Evolutionary conservation across 2,113 vertebrate species (phyloP).

Genomic region (Nibea coibor): DNA sequence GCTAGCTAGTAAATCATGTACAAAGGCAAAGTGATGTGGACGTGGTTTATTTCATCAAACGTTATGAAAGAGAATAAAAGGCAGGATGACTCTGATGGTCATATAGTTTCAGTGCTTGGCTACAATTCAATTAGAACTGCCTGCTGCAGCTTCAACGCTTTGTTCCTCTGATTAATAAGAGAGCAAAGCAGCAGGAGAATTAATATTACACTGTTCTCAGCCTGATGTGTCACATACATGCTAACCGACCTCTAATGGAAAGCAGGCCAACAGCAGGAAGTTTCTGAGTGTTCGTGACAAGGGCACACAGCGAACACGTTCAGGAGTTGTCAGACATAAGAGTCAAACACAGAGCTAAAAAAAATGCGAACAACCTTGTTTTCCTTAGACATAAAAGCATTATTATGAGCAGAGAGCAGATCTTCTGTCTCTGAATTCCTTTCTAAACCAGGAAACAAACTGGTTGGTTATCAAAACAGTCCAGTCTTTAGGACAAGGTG

Average conservation of each 20-base stretch:
- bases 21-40: background rate
- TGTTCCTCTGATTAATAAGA: background rate
- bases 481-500: no score
- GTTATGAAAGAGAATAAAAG: background rate
- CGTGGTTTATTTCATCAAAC: background rate
- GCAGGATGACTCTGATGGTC: no score
- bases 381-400: no score
- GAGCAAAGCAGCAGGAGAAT: background rate
- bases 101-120: background rate
- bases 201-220: background rate
- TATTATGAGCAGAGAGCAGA: background rate
- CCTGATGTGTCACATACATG: background rate
- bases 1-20: slow-evolving; percentile 27
- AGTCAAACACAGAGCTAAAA: background rate
- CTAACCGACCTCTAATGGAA: background rate
- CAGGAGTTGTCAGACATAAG: background rate
- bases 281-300: background rate
- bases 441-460: no score
- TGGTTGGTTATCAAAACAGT: no score
- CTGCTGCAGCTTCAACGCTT: slow-evolving; percentile 30
- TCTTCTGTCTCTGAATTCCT: background rate
- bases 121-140: background rate
- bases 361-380: background rate
- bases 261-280: background rate
- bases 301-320: background rate